Base-by-base conservation (phyloP, 2,888 invertebrate species). In the Phortica okadai region DNA sequence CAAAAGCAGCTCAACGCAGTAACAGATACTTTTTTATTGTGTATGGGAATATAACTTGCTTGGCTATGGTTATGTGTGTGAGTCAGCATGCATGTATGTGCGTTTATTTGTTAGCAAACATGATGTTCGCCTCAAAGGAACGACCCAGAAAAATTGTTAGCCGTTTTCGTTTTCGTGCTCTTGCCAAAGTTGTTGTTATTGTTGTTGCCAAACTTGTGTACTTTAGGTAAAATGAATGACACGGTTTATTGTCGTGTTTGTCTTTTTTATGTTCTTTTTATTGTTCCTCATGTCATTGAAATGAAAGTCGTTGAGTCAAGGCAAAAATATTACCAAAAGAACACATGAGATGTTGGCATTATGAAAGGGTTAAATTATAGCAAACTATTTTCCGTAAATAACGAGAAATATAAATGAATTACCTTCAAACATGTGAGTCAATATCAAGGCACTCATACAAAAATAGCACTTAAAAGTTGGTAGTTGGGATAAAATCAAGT, bases 161-260 rank as follows among this genome's bases (percentile, higher is more conserved):
- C 50, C 50, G 50, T 14, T 50, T 50, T 50, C 8, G 7, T 59
- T 59, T 59, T 59, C n/a, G 14, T n/a, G 14, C n/a, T 7, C 21
- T 59, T n/a, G 16, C 16, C 8, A 14, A 58, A 14, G 54, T 58
- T 59, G 8, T 50, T 59, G 16, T 16, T 59, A 3, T 59, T n/a
- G n/a, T 59, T 59, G 21, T 59, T 59, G 59, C 7, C n/a, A 59
- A 33, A n/a, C 14, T 66, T 66, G 62, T 62, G 66, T 66, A 41
- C 41, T 66, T 66, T 41, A n/a, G 10, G 14, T 66, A 14, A 41
- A 66, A 66, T 41, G 66, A 14, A 42, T 66, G 14, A 14, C 66
- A 66, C 41, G 66, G 8, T 41, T 66, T 66, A 11, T 41, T 66
- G 42, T 11, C 66, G 66, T 66, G 66, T 66, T 66, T 41, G n/a